Conservation (phyloP, 2,888 invertebrate species). For the Phymatocera aterrima region DNA sequence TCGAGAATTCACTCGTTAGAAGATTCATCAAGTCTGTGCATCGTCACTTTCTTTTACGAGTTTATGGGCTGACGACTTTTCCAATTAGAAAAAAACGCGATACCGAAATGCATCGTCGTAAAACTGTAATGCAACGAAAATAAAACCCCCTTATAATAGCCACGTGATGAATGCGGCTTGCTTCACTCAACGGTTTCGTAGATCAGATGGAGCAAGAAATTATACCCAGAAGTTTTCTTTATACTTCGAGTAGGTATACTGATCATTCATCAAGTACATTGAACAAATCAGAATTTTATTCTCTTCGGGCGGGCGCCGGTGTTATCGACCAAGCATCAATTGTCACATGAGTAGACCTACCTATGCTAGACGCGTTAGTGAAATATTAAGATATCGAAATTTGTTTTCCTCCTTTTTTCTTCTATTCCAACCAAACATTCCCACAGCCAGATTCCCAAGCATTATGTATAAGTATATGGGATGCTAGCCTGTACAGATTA, state of each 20-base stretch:
- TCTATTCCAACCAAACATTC: too few species aligned
- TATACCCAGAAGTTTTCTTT: too few species aligned
- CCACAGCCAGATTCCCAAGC: background rate
- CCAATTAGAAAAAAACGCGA: background rate
- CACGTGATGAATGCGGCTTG: too few species aligned
- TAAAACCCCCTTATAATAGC: background rate
- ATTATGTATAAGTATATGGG: background rate
- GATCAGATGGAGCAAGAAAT: too few species aligned
- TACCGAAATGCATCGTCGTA: background rate
- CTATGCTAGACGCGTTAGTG: too few species aligned
- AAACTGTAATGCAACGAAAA: background rate
- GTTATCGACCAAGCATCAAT: background rate
- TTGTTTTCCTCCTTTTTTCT: background rate
- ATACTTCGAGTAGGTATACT: too few species aligned
- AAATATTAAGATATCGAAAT: too few species aligned
- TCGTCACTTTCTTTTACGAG: background rate
- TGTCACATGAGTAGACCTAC: too few species aligned
- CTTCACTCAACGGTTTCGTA: too few species aligned
- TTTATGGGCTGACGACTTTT: background rate
- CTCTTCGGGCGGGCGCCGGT: background rate
- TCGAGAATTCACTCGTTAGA: background rate
- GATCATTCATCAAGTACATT: too few species aligned
- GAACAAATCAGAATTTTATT: background rate
- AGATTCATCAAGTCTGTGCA: background rate
- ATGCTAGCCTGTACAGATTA: background rate